phyloP scores from a whole-genome alignment of 2,888 invertebrate genomes.

The Spodoptera exigua region DNA sequence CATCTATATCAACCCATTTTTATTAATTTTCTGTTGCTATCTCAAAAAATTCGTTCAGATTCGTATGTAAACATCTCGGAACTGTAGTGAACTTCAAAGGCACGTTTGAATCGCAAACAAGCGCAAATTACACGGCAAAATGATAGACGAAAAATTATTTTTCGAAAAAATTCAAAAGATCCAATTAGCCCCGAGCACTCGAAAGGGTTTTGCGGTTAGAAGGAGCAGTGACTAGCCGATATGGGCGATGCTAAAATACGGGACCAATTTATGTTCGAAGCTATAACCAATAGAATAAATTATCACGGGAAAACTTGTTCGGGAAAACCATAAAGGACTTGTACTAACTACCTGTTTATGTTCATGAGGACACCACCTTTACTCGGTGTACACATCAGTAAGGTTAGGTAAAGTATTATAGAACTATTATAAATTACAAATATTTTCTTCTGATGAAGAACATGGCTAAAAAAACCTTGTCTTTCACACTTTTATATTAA shows the following conservation, averaged over 20 bases:
- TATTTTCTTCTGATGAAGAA: too few species aligned
- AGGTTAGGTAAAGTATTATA: too few species aligned
- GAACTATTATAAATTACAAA: too few species aligned
- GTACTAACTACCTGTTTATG: slow-evolving; percentile 22
- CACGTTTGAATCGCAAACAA: slow-evolving; percentile 71
- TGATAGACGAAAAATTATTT: slow-evolving; percentile 80
- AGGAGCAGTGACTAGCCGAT: slow-evolving; percentile 77
- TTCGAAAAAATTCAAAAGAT: slow-evolving; percentile 78
- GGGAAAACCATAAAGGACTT: slow-evolving; percentile 49
- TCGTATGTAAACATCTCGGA: slow-evolving; percentile 38
- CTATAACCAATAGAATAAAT: slow-evolving; percentile 73
- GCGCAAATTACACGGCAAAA: slow-evolving; percentile 64
- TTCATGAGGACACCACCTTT: too few species aligned
- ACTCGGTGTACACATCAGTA: too few species aligned
- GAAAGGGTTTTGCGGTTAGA: slow-evolving; percentile 76
- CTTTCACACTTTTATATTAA: slow-evolving; percentile 37
- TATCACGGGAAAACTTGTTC: slow-evolving; percentile 56
- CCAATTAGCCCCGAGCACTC: slow-evolving; percentile 79
- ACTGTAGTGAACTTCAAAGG: slow-evolving; percentile 63
- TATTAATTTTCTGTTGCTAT: background rate
- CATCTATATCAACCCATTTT: slow-evolving; percentile 2
- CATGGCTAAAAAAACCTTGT: too few species aligned
- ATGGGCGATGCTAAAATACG: slow-evolving; percentile 74
- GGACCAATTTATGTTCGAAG: slow-evolving; percentile 68
- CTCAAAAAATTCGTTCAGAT: slow-evolving; percentile 1